Evolutionary conservation across 2,888 invertebrate genomes (phyloP).

Genomic region (Drosophila macrothrix): DNA sequence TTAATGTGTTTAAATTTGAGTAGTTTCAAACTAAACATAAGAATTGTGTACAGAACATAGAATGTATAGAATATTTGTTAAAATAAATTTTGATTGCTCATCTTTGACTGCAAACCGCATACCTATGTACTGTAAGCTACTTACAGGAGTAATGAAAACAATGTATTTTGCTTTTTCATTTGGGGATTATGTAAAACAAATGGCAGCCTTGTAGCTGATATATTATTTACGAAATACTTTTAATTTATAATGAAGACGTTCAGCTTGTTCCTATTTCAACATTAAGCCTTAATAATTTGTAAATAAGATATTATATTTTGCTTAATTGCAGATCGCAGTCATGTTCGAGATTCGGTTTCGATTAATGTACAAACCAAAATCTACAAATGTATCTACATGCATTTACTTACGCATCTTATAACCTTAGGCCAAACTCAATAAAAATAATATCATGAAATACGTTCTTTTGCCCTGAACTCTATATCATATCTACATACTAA

Average conservation of each 20-base stretch:
- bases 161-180: background rate
- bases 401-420: background rate
- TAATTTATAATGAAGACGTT: background rate
- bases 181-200: background rate
- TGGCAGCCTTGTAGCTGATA: background rate
- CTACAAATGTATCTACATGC: background rate
- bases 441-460: background rate
- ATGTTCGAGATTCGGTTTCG: background rate
- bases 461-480: background rate
- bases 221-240: background rate
- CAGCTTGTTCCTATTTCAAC: background rate
- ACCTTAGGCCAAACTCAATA: background rate
- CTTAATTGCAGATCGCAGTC: background rate
- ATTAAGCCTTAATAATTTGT: background rate
- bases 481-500: background rate
- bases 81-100: background rate
- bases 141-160: background rate
- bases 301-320: background rate
- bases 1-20: constrained; percentile 22
- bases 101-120: background rate
- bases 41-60: background rate
- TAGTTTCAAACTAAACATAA: background rate
- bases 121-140: background rate
- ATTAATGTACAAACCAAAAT: background rate
- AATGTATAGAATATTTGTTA: background rate